These are phyloP conservation scores for Tiliacea citrago DNA, from an alignment of 2,888 invertebrate genomes.

Conservation along the genomic window DNA sequence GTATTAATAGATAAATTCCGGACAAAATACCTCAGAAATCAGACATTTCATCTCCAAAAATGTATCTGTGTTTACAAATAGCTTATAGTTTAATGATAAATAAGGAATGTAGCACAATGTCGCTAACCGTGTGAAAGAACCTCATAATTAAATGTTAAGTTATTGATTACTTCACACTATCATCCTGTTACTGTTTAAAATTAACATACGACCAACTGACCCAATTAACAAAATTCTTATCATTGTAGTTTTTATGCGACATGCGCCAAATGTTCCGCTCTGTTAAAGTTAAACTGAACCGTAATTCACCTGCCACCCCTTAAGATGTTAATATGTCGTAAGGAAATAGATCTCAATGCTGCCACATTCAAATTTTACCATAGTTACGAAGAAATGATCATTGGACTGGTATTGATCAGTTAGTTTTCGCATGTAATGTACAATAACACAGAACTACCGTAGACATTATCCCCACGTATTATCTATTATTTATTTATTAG, in stretches of 20 bases:
- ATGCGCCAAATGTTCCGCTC: neutral
- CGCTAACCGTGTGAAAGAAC: neutral
- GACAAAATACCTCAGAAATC: neutral
- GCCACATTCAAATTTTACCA: conserved; percentile 7
- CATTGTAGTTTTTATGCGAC: conserved; percentile 25
- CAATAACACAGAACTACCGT: conserved; percentile 26
- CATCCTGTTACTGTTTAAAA: conserved; percentile 16
- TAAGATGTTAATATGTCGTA: neutral
- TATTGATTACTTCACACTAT: conserved; percentile 32
- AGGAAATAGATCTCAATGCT: neutral
- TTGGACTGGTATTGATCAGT: neutral
- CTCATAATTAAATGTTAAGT: neutral
- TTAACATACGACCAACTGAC: conserved; percentile 26
- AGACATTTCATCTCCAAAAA: neutral
- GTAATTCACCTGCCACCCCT: neutral
- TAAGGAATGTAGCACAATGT: no score
- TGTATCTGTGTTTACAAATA: neutral
- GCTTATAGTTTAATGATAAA: neutral
- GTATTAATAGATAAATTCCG: neutral
- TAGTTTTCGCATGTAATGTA: conserved; percentile 13
- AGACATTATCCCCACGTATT: conserved; percentile 29
- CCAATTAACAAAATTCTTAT: conserved; percentile 44
- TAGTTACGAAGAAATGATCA: conserved; percentile 12
- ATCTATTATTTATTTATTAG: conserved; percentile 46
- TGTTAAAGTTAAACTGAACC: neutral